Base-by-base conservation (phyloP, 35 echinoderm and acorn worm genomes). In the Anneissia japonica region DNA sequence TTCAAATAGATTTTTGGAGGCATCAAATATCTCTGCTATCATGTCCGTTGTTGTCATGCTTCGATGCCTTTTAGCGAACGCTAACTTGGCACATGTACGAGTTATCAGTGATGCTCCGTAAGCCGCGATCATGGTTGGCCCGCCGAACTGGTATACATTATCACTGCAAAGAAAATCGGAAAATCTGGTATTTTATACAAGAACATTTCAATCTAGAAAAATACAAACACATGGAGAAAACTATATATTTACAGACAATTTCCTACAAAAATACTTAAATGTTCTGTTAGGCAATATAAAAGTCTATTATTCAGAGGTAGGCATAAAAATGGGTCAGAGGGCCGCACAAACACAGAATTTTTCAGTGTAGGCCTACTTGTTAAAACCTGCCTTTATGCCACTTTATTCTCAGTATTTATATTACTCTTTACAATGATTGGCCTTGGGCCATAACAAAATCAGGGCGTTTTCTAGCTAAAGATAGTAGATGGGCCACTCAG, bases 41-140 rank as follows among this genome's bases (percentile, higher is more conserved):
- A 97, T 84, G 77, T 97, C 95, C 35, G 95, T 86, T 21, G 95
- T 97, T 7, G 89, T 88, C 45, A 86, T 97, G 32, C 91, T 90
- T 30, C 95, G 55, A 23, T 87, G 73, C 32, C 82, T 46, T 73
- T 86, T 90, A 2, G 40, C 39, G 78, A 97, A 97, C 30, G 95
- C 92, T 1, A 85, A 72, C 13, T 86, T 84, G 10, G 88, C 77
- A 83, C 95, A 93, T 31, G 85, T 82, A 51, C 88, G 90, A 12
- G 95, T 97, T 29, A 97, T 39, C 1, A 97, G 83, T 32, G 91
- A 97, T 26, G 91, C 95, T 33, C 83, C 95, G 17, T 97, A 97
- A 0, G 95, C 95, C 45, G 91, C 92, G 76, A 88, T 91, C 4
- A 92, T 32, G 0, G 91, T 91, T 14, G 95, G 95, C 21, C 83